phyloP scores from a whole-genome alignment of 2,797 vertebrate genomes.

The Pelochelys cantorii region DNA sequence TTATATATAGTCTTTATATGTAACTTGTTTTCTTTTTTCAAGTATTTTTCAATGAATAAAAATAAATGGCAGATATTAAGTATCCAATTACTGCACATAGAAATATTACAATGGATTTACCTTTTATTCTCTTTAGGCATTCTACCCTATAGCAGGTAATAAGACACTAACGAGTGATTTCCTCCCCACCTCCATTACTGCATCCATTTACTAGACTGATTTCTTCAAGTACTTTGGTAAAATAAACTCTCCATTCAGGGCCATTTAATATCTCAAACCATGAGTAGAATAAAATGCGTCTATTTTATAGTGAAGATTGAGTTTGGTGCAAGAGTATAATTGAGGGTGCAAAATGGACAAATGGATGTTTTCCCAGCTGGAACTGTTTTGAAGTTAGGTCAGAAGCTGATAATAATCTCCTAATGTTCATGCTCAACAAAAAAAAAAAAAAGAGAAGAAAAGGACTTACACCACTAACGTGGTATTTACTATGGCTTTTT shows the following conservation, averaged over 20 bases:
- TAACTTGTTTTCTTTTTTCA: not conserved
- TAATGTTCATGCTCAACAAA: slow-evolving; percentile 57
- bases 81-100: not conserved
- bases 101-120: slow-evolving; percentile 3
- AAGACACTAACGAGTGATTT: slow-evolving; percentile 38
- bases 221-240: slow-evolving; percentile 44
- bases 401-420: slow-evolving; percentile 70
- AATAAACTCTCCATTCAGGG: slow-evolving; percentile 42
- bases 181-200: slow-evolving; percentile 8
- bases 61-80: not conserved
- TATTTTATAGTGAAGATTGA: slow-evolving; percentile 11
- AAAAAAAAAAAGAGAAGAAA: slow-evolving; percentile 60
- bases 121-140: slow-evolving; percentile 41
- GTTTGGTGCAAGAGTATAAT: slow-evolving; percentile 39
- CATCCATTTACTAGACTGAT: slow-evolving; percentile 39
- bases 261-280: slow-evolving; percentile 31
- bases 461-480: slow-evolving; percentile 60
- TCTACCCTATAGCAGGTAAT: slow-evolving; percentile 28
- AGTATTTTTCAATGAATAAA: not conserved
- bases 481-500: slow-evolving; percentile 72
- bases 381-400: slow-evolving; percentile 66
- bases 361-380: slow-evolving; percentile 54
- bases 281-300: not conserved
- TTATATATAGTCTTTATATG: not conserved
- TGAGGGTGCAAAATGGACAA: slow-evolving; percentile 56